Conservation (phyloP, 2,797 vertebrate genomes). For the Saguinus oedipus region DNA sequence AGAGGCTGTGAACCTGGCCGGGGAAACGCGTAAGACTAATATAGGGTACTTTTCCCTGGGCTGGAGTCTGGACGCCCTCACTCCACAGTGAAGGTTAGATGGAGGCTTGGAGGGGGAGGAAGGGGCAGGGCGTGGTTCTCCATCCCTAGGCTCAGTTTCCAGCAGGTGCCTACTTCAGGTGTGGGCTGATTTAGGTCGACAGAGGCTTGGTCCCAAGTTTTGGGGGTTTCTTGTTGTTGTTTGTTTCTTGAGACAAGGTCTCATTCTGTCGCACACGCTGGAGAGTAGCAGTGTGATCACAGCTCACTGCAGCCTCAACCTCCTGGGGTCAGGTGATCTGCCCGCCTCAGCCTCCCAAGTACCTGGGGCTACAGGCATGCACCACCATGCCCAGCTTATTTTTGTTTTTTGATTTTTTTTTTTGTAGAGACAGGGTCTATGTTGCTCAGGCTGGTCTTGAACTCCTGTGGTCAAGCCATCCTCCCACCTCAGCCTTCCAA, state of each 20-base stretch:
- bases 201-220: not conserved
- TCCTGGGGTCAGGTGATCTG: not conserved
- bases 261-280: not conserved
- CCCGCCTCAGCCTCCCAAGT: no score
- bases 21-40: not conserved
- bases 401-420: no score
- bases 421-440: not conserved
- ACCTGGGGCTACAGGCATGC: no score
- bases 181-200: not conserved
- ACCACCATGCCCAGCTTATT: not conserved
- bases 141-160: no score
- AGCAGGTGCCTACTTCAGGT: not conserved
- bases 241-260: not conserved
- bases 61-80: not conserved
- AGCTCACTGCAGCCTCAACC: not conserved
- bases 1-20: not conserved
- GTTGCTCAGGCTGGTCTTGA: not conserved
- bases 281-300: not conserved
- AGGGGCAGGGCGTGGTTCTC: fast-evolving
- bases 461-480: not conserved
- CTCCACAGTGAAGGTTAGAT: not conserved
- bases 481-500: no score
- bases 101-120: not conserved
- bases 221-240: no score
- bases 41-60: not conserved